Conservation (phyloP, 2,888 invertebrate species). For the Thymelicus lineola region DNA sequence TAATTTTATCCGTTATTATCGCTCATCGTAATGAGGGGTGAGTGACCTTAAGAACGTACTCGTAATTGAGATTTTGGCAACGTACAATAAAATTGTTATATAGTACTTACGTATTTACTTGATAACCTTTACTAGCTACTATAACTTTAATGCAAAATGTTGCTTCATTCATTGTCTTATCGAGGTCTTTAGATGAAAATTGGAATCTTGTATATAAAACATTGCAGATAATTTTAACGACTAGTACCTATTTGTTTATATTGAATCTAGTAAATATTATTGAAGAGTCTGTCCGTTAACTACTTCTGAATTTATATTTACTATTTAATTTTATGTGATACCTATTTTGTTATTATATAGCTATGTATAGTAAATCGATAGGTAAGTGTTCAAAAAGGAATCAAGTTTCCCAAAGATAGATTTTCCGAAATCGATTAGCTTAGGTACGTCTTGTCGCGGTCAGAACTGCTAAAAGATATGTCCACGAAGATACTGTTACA, state of each 20-base stretch:
- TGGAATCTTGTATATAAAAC: slow-evolving; percentile 4
- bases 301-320: too few species aligned
- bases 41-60: slow-evolving; percentile 37
- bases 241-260: neutral
- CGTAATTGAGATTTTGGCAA: slow-evolving; percentile 20
- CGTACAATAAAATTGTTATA: slow-evolving; percentile 23
- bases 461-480: too few species aligned
- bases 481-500: too few species aligned
- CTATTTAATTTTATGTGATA: too few species aligned
- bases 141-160: neutral
- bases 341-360: too few species aligned
- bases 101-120: slow-evolving; percentile 8
- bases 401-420: too few species aligned
- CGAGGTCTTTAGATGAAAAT: slow-evolving; percentile 3
- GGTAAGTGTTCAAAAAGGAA: too few species aligned
- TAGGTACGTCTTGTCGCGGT: too few species aligned
- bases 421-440: too few species aligned
- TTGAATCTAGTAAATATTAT: slow-evolving; percentile 2
- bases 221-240: neutral
- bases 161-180: slow-evolving; percentile 8
- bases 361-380: too few species aligned
- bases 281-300: neutral
- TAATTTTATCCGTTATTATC: slow-evolving; percentile 15
- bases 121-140: slow-evolving; percentile 24
- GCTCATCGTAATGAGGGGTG: slow-evolving; percentile 28